phyloP scores from a whole-genome alignment of 1,140 invertebrate genomes.

The Leptinotarsa lineolata region DNA sequence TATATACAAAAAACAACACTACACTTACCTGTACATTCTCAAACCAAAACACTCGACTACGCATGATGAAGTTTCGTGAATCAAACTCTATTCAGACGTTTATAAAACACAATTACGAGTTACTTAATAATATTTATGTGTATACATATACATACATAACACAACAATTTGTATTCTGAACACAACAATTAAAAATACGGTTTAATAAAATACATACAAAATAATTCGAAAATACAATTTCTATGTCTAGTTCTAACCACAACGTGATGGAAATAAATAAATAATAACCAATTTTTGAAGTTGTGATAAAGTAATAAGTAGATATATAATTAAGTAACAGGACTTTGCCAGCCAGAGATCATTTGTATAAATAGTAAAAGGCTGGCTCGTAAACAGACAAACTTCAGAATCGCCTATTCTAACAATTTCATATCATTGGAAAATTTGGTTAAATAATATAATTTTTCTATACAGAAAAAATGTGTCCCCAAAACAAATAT shows the following conservation, averaged over 20 bases:
- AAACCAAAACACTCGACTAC: background rate
- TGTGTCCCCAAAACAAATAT: background rate
- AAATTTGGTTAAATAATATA: conserved; percentile 22
- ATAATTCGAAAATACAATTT: conserved; percentile 31
- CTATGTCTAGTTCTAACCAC: conserved; percentile 26
- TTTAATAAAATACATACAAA: conserved; percentile 49
- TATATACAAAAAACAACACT: too few relatives aligned
- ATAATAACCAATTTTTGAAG: conserved; percentile 21
- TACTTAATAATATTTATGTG: conserved; percentile 52
- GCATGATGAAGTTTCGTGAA: conserved; percentile 33
- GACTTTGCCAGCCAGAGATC: conserved; percentile 40
- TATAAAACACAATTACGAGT: conserved; percentile 46
- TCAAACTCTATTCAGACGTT: conserved; percentile 47
- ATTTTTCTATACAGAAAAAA: conserved; percentile 11
- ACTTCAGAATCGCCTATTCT: conserved; percentile 19
- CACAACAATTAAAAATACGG: conserved; percentile 53
- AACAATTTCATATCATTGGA: conserved; percentile 18
- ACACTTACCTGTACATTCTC: conserved; percentile 14
- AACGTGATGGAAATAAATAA: conserved; percentile 26
- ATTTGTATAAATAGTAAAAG: conserved; percentile 19
- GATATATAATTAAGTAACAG: conserved; percentile 24
- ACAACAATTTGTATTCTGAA: conserved; percentile 55
- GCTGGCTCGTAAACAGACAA: conserved; percentile 9
- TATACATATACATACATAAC: conserved; percentile 54
- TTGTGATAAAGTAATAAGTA: conserved; percentile 19